Evolutionary conservation across 2,888 invertebrate species (phyloP), one percentile per base, ranked within the genome.

Genomic region (Amphimallon solstitiale): DNA sequence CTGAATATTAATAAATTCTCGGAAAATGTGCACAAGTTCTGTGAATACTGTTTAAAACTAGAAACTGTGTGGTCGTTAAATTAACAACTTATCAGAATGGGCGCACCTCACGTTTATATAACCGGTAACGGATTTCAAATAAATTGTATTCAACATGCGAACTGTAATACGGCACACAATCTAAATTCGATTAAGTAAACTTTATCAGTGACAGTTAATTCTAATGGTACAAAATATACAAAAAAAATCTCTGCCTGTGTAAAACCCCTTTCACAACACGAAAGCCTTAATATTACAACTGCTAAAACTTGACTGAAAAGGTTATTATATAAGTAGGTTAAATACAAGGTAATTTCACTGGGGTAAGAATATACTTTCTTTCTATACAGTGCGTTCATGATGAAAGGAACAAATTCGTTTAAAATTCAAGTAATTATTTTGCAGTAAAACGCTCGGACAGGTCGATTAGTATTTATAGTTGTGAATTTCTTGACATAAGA

Each of bases 191-290:
- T 46, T 10, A 46, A n/a, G 21, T 6, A 17, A 19, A 21, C 46
- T 46, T 46, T 46, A 46, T 21, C 46, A 19, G 17, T 46, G 21
- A 19, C 46, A 17, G 21, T 21, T 46, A 19, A 46, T 21, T 46
- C 46, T 46, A 46, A 46, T 46, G 19, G 9, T 46, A 21, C 46
- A 46, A 10, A n/a, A n/a, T n/a, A n/a, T 46, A 21, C n/a, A 46
- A 17, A 1, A 29, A 46, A 46, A 21, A 7, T 46, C 46, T 19
- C 19, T 10, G 17, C 17, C 7, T 43, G 3, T 43, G 14, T 14
- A 6, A 43, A 43, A 9, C 43, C 17, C 9, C 7, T 17, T 17
- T n/a, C 43, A 14, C 43, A 17, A 43, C 43, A 14, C 43, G 43
- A 43, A 43, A 43, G 7, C 14, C 14, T 7, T 15, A 43, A 43